Conservation (phyloP, 2,113 vertebrate genomes). For the Sus scrofa region T2T-Sscrofa CM000818.6:100078001-100078500, state of each 20-base stretch:
- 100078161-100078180: background rate
- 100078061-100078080: background rate
- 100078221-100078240: background rate
- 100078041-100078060: background rate
- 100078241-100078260: background rate
- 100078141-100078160: background rate
- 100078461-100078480: background rate
- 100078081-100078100: background rate
- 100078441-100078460: background rate
- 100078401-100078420: background rate
- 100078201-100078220: background rate
- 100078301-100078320: background rate
- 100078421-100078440: background rate
- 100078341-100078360: background rate
- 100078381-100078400: background rate
- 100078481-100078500: background rate
- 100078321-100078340: constrained; percentile 1
- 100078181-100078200: background rate
- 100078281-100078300: background rate
- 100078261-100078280: background rate
- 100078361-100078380: background rate
- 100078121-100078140: background rate
- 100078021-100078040: background rate
- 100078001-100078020: background rate
- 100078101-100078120: background rate